Conservation (phyloP, 2,797 vertebrate species). For the Sebastiscus tertius region DNA sequence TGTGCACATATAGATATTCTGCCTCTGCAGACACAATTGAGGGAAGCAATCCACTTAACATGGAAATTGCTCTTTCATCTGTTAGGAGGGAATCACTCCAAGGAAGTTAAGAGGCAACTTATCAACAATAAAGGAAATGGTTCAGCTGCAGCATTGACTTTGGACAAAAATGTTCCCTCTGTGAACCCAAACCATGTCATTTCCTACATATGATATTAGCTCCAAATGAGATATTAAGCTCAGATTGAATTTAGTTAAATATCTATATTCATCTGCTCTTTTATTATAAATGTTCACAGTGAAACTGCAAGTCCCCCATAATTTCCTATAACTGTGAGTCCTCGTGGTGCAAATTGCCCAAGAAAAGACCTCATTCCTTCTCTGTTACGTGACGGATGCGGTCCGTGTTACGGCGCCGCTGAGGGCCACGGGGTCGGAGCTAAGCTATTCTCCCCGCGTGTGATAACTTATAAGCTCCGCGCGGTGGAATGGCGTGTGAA, state of each 20-base stretch:
- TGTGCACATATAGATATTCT: conserved; percentile 44
- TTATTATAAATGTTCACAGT: conserved; percentile 37
- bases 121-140: conserved; percentile 62
- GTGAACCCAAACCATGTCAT: conserved; percentile 46
- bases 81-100: conserved; percentile 45
- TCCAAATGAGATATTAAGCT: conserved; percentile 44
- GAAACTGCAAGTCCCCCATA: conserved; percentile 8
- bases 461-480: conserved; percentile 54
- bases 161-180: conserved; percentile 17
- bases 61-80: conserved; percentile 80
- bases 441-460: conserved; percentile 48
- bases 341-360: conserved; percentile 34
- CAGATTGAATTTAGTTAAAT: conserved; percentile 40
- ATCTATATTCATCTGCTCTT: conserved; percentile 36
- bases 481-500: conserved; percentile 69
- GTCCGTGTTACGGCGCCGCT: conserved; percentile 21
- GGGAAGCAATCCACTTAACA: conserved; percentile 73
- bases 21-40: conserved; percentile 47
- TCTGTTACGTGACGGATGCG: conserved; percentile 35
- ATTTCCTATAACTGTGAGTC: conserved; percentile 22
- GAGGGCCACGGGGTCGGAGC: conserved; percentile 42
- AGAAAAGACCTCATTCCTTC: conserved; percentile 40
- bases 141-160: conserved; percentile 37
- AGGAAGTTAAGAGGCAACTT: conserved; percentile 57
- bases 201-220: conserved; percentile 32